A percentile compares a stretch with the other conserved stretches of the same genome.
Evolutionary conservation across 2,113 vertebrate species (phyloP).

Genomic region (Sardina pilchardus): DNA sequence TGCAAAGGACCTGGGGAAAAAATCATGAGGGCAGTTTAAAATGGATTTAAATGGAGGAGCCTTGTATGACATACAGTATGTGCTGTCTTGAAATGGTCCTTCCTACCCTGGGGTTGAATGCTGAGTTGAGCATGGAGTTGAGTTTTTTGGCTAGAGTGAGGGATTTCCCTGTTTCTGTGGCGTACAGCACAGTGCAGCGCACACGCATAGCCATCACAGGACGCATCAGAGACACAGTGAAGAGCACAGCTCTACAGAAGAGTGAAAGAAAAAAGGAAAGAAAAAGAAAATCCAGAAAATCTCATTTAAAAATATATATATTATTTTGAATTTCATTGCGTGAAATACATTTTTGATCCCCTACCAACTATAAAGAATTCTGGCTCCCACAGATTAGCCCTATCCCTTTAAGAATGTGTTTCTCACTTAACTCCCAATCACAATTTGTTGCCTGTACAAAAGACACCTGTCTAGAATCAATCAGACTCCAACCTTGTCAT

Average conservation of each 20-base stretch:
- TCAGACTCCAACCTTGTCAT: no score
- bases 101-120: constrained; percentile 76
- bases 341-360: no score
- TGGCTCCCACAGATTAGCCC: no score
- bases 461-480: no score
- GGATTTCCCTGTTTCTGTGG: constrained; percentile 81
- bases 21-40: neutral
- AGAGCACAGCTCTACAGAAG: constrained; percentile 71
- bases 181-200: constrained; percentile 77
- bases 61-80: neutral
- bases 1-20: constrained; percentile 75
- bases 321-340: no score
- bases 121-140: constrained; percentile 71
- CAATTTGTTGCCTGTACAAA: no score
- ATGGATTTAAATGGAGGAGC: neutral
- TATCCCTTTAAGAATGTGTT: no score
- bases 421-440: no score
- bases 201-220: constrained; percentile 62
- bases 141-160: constrained; percentile 74
- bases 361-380: no score
- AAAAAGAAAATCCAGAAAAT: no score
- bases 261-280: no score
- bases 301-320: no score
- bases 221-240: constrained; percentile 70
- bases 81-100: neutral